These are phyloP conservation scores for Carettochelys insculpta DNA, from an alignment of 2,113 vertebrate genomes.

Conservation along the genomic window DNA sequence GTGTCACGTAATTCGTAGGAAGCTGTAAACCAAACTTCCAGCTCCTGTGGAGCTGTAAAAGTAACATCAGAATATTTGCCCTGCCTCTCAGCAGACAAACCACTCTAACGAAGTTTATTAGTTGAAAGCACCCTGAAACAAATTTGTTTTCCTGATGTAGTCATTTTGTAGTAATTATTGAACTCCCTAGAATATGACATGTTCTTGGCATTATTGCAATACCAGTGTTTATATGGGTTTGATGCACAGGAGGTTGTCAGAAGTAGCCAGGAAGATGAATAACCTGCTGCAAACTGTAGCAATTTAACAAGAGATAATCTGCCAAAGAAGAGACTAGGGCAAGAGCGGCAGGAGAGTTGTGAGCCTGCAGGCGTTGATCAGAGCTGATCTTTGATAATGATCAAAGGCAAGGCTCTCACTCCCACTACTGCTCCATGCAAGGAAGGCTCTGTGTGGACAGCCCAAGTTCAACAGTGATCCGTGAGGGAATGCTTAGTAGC, in stretches of 20 bases:
- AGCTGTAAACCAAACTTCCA: not conserved
- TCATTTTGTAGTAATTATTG: not conserved
- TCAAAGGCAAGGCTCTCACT: not conserved
- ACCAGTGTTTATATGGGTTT: not conserved
- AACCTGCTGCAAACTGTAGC: not conserved
- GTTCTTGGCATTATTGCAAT: not conserved
- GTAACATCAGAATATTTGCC: fast-evolving
- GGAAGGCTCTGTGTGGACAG: not conserved
- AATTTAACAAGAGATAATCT: conserved; percentile 40
- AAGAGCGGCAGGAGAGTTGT: not conserved
- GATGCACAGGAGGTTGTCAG: not conserved
- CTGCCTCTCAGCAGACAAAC: not conserved
- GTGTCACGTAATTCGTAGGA: not conserved
- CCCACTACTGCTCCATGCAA: not conserved
- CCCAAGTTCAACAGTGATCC: not conserved
- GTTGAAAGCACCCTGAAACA: not conserved
- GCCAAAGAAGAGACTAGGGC: not conserved
- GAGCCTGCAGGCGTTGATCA: conserved; percentile 29
- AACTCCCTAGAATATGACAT: not conserved
- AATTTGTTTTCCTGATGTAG: not conserved
- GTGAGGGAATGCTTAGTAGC: not conserved
- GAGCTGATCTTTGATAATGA: conserved; percentile 11
- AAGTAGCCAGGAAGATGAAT: conserved; percentile 28
- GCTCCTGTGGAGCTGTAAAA: not conserved
- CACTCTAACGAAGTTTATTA: not conserved